Base-by-base conservation (phyloP, 2,113 vertebrate species). In the Heterochromis multidens region DNA sequence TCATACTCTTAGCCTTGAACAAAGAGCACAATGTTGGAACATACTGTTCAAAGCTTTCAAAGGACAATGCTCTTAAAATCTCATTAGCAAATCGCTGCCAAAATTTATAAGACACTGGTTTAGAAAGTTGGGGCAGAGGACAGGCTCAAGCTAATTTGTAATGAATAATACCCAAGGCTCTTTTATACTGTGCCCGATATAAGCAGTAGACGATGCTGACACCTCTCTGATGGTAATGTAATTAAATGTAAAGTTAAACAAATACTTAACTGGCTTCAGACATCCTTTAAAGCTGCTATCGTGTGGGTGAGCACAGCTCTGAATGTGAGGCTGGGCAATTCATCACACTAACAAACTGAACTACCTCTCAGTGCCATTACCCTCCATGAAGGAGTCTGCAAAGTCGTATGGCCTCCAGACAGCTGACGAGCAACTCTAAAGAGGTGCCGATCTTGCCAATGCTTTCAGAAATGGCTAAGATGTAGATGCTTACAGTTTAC, bases 311-410 rank as follows among this genome's bases (percentile, higher is more conserved):
- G 61, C 83, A 65, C 76, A 52, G 52, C 65, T 60, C 60, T 63
- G 29, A 72, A 80, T 57, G 43, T 2, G 25, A 67, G 31, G 80
- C 33, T 49, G 74, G 85, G 63, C 43, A 78, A 92, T 92, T 92
- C 57, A 91, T 91, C 90, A 90, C 23, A 29, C 78, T 77, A 84
- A 90, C 84, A 88, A 89, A 92, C 77, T 81, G 77, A 67, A 74
- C 84, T 37, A 82, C 59, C 81, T 81, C 62, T 85, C 70, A 14
- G 52, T 21, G 70, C 63, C 25, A 84, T 83, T 79, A 86, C 79
- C 84, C 61, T 89, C 80, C 81, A 82, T 88, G 77, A 82, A 80
- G 81, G 79, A 72, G 31, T 82, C 74, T 65, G 62, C 81, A 84
- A 87, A 79, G n/a, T 31, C 19, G 8, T 25, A 27, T 80, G 82